Evolutionary conservation across 2,113 vertebrate genomes (phyloP).

Genomic region (Zingel zingel): DNA sequence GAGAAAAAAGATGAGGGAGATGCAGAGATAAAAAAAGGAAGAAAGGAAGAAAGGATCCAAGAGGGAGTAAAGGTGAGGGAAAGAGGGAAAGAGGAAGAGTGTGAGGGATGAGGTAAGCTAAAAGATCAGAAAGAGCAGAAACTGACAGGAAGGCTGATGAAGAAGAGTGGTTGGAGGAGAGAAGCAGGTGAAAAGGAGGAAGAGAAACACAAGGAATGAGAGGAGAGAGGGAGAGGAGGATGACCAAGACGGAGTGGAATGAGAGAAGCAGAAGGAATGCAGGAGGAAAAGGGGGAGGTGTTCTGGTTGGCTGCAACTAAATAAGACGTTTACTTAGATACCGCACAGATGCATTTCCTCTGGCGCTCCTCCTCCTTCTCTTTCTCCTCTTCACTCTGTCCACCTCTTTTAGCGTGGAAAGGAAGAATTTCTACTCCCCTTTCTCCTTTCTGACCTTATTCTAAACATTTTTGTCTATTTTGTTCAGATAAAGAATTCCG

Average conservation of each 20-base stretch:
- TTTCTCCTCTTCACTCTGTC: not conserved
- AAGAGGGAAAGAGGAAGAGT: not conserved
- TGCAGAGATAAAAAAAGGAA: not conserved
- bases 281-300: conserved; percentile 27
- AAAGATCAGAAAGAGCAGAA: not conserved
- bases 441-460: not conserved
- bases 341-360: conserved; percentile 61
- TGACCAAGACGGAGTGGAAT: not conserved
- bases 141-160: not conserved
- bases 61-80: not conserved
- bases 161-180: not conserved
- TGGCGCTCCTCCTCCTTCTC: conserved; percentile 9
- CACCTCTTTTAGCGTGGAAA: not conserved
- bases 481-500: not conserved
- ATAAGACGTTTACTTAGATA: conserved; percentile 62
- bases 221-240: not conserved
- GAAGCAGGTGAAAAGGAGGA: not conserved
- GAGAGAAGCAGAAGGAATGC: conserved; percentile 22
- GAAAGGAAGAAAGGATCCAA: not conserved
- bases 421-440: too few species aligned
- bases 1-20: not conserved
- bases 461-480: conserved; percentile 2
- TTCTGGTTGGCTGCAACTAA: conserved; percentile 66
- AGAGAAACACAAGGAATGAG: not conserved
- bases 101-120: not conserved